Evolutionary conservation across 2,113 vertebrate genomes (phyloP).

Genomic region (Dendropsophus ebraccatus): DNA sequence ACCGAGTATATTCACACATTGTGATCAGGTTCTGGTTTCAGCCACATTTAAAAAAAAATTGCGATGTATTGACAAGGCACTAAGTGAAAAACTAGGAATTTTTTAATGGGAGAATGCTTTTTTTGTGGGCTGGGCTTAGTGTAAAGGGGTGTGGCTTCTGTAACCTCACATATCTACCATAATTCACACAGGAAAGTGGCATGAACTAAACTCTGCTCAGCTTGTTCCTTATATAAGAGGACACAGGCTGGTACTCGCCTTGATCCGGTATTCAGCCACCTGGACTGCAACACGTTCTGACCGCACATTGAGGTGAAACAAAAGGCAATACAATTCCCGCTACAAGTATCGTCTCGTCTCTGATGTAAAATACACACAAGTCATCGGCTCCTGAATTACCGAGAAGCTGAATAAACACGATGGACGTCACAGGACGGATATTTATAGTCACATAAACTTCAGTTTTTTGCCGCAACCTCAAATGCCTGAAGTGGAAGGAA

Average conservation of each 20-base stretch:
- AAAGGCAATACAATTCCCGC: background rate
- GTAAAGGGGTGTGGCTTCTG: too few relatives aligned
- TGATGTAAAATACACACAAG: background rate
- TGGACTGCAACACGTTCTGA: background rate
- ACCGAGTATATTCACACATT: too few relatives aligned
- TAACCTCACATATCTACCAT: too few relatives aligned
- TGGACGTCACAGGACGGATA: background rate
- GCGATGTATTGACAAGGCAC: too few relatives aligned
- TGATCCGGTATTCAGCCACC: background rate
- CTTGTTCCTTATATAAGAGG: background rate
- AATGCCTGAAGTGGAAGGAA: background rate
- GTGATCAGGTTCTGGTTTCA: too few relatives aligned
- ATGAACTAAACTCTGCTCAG: too few relatives aligned
- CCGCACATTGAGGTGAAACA: background rate
- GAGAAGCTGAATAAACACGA: background rate
- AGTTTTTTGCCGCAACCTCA: background rate
- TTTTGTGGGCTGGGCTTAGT: too few relatives aligned
- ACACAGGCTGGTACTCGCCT: background rate
- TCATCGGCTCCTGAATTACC: background rate
- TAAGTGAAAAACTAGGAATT: too few relatives aligned
- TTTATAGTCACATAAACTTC: background rate
- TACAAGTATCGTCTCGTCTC: background rate
- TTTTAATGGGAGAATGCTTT: too few relatives aligned
- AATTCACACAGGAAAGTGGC: too few relatives aligned
- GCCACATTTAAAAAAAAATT: too few relatives aligned